phyloP scores from a whole-genome alignment of 2,888 invertebrate genomes.

The Dascillus cervinus region DNA sequence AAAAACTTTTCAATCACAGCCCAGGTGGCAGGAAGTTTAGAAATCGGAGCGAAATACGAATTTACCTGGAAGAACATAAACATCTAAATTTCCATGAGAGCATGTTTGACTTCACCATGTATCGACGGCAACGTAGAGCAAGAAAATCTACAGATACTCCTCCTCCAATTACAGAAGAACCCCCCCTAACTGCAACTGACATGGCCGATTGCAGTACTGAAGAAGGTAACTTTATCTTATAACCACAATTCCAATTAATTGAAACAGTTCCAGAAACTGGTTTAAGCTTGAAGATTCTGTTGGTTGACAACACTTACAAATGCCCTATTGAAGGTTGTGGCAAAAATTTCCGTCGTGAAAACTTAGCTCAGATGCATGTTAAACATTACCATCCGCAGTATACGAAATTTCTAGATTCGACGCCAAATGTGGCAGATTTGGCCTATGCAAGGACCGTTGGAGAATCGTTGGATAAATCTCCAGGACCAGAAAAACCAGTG shows the following conservation, averaged over 20 bases:
- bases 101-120: conserved; percentile 51
- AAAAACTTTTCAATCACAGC: conserved; percentile 37
- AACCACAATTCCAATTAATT: neutral
- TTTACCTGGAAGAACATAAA: conserved; percentile 42
- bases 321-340: conserved; percentile 79
- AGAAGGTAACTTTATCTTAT: conserved; percentile 1
- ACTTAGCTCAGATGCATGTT: conserved; percentile 85
- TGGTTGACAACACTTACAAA: conserved; percentile 57
- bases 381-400: conserved; percentile 88
- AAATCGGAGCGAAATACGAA: conserved; percentile 50
- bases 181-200: conserved; percentile 4
- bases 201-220: conserved; percentile 2
- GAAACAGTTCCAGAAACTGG: neutral
- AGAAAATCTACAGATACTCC: conserved; percentile 2
- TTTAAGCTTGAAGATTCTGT: conserved; percentile 36
- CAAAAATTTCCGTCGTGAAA: conserved; percentile 87
- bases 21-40: conserved; percentile 55
- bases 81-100: conserved; percentile 45
- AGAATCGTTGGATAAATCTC: conserved; percentile 45
- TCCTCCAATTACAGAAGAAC: conserved; percentile 3
- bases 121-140: conserved; percentile 37
- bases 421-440: conserved; percentile 79
- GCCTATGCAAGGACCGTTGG: conserved; percentile 73
- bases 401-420: conserved; percentile 65
- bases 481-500: conserved; percentile 17